A percentile compares a stretch with the other conserved stretches of the same genome.
phyloP scores from a whole-genome alignment of 2,888 invertebrate genomes.

The Hemistola chrysoprasaria region DNA sequence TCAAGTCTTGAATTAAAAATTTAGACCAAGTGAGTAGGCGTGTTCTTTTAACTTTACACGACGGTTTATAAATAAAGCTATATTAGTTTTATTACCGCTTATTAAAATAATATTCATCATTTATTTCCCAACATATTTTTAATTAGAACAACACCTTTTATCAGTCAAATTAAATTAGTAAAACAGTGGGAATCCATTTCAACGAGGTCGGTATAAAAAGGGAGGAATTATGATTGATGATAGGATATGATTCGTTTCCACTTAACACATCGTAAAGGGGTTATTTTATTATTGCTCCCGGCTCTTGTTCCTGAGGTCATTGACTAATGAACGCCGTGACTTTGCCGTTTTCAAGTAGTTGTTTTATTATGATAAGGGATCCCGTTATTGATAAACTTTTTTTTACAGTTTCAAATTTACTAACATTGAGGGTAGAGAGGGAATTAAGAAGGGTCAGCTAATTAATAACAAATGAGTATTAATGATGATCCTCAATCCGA shows the following conservation, averaged over 20 bases:
- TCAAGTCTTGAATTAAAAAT: conserved; percentile 13
- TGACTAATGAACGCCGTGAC: conserved; percentile 75
- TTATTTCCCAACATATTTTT: conserved; percentile 6
- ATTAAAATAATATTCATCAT: too few species aligned
- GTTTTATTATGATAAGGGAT: conserved; percentile 53
- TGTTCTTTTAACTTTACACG: too few species aligned
- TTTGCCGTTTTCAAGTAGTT: conserved; percentile 57
- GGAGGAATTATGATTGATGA: conserved; percentile 78
- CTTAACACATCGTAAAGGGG: conserved; percentile 78
- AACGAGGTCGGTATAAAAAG: conserved; percentile 45
- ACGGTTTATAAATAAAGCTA: too few species aligned
- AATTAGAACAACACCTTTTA: conserved; percentile 24
- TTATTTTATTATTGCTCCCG: conserved; percentile 74
- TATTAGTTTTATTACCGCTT: too few species aligned
- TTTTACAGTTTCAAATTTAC: conserved; percentile 16
- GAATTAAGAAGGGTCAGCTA: too few species aligned
- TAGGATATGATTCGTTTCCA: conserved; percentile 76
- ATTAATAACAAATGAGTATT: too few species aligned
- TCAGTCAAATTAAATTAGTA: conserved; percentile 43
- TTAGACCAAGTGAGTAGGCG: not conserved
- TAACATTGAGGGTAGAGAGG: too few species aligned
- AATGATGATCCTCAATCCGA: too few species aligned
- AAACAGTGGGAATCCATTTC: conserved; percentile 52
- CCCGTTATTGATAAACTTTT: conserved; percentile 37
- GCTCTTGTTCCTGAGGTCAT: conserved; percentile 67